Conservation (phyloP, 30 jellyfish, hydroid and myxozoan species). For the Cassiopea xamachana region DNA sequence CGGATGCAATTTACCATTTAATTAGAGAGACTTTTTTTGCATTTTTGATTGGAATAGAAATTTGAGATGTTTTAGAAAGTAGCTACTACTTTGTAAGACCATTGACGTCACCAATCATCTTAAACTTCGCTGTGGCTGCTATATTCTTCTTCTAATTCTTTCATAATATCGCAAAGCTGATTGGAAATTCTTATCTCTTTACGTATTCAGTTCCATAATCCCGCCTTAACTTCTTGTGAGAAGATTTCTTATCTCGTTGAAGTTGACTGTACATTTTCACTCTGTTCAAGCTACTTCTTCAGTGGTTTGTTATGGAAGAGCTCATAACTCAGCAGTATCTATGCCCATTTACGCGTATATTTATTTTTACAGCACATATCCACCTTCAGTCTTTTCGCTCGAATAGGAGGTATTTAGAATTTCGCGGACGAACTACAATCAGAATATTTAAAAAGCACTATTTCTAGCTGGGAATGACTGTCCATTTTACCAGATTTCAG, state of each 20-base stretch:
- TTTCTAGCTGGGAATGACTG: background rate
- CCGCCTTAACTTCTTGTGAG: background rate
- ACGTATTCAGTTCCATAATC: background rate
- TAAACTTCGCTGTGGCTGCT: background rate
- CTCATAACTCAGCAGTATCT: background rate
- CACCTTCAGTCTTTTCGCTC: background rate
- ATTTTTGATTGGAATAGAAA: too few species aligned
- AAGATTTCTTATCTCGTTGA: background rate
- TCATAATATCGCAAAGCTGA: background rate
- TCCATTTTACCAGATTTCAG: background rate
- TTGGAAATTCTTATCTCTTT: background rate
- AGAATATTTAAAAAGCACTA: constrained; percentile 5
- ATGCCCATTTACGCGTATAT: background rate
- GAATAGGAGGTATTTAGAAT: constrained; percentile 6
- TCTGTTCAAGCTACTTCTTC: background rate
- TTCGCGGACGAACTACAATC: constrained; percentile 14
- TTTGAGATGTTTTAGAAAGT: too few species aligned
- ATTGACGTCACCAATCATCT: background rate
- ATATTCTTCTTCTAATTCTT: too few species aligned
- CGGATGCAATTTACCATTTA: too few species aligned
- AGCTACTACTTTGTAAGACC: too few species aligned
- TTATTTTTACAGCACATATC: background rate
- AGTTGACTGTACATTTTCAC: background rate
- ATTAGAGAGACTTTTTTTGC: too few species aligned
- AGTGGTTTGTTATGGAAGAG: background rate